Evolutionary conservation across 2,888 invertebrate species (phyloP), one percentile per base, ranked within the genome.

Genomic region (Cremastinae sp.): DNA sequence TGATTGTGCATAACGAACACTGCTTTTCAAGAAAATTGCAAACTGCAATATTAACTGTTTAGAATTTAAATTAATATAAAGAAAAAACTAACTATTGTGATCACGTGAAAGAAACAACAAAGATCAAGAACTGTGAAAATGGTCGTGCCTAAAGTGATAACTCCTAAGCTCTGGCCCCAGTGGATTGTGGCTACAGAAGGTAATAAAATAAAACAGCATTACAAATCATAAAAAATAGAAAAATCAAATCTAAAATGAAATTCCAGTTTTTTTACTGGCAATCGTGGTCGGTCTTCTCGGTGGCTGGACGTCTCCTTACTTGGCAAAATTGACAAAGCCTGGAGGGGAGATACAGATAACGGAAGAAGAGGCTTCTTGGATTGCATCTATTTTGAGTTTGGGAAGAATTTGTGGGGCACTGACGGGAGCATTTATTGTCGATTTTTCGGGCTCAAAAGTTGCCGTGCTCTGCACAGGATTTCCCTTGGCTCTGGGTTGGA

Each of bases 301-400:
- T n/a, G 87, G 86, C 2, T 87, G 86, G 87, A 82, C 83, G 0
- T 86, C 87, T 0, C 87, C 87, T n/a, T 86, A 83, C 59, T 35
- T 86, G 8, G 84, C 83, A 0, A 78, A 80, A 53, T 62, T 87
- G 58, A 82, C 80, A 0, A 58, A 9, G 0, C 51, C 75, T 2
- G 51, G 82, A 2, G 78, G 82, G 1, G 70, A 65, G 43, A 39
- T 80, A 20, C 49, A 18, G 20, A 66, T 79, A 62, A 79, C 74
- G 7, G 55, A 74, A 5, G 74, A 71, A 9, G 75, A 81, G 14
- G 80, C 78, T 5, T 79, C 81, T 0, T 79, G 78, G 76, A 75
- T 79, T 7, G 78, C 79, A 12, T 73, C 81, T 0, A 69, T 79
- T 8, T 28, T 79, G 12, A 79, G 74, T 49, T 61, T 80, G 2